Evolutionary conservation across 2,113 vertebrate genomes (phyloP), one percentile per base, ranked within the genome.

Genomic region (Semnornis frantzii): DNA sequence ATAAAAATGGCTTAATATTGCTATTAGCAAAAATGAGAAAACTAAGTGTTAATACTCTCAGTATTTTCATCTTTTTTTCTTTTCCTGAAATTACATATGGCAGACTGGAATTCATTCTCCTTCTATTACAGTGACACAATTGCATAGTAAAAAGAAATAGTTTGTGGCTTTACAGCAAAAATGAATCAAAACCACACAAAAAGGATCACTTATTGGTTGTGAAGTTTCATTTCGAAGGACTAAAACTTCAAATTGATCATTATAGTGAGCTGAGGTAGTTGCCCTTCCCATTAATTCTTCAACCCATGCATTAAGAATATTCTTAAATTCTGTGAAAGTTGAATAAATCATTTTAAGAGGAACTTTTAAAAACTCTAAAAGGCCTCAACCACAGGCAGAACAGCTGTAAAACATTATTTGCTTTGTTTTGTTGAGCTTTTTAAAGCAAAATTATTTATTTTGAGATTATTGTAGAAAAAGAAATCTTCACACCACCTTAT

Each of bases 181-280:
- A 87, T 83, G 5, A 96, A 50, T 90, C 72, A 82, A 91, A 93
- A 80, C 82, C 90, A 88, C 84, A 92, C 20, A 82, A 93, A 82
- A 87, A 7, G 7, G 60, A 73, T 15, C 8, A 68, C 37, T 69
- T 89, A 79, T 64, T 64, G 33, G 55, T 65, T 81, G 37, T 65
- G 74, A 86, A 88, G 42, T 74, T 76, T 68, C 55, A 94, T 90
- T 91, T 81, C 72, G 70, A 63, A 86, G 68, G 57, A 87, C 72
- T 88, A 83, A 74, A 85, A 50, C 31, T 73, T 89, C 50, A 66
- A 50, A 37, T 91, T 71, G 16, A 44, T 70, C 50, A 75, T 66
- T 23, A 37, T 50, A 77, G 11, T 20, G 46, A 82, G 39, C 20
- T 42, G n/a, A 83, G 37, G 23, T 59, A 77, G 71, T 6, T 81